Evolutionary conservation across 1,140 invertebrate species (phyloP).

Genomic region (Caerostris darwini): DNA sequence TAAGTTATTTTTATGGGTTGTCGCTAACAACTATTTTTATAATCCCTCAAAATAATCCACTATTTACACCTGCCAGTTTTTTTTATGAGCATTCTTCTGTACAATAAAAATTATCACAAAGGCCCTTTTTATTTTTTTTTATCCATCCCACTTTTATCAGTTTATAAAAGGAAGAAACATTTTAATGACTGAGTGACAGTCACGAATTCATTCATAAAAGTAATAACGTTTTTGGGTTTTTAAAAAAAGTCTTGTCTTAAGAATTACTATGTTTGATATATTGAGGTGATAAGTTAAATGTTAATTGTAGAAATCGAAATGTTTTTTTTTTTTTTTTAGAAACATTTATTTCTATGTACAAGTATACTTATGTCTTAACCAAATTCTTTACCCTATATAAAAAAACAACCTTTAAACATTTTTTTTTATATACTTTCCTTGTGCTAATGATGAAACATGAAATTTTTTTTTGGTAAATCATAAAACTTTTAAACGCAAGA

Average conservation of each 20-base stretch:
- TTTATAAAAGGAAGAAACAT: background rate
- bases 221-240: background rate
- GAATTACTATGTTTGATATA: too few relatives aligned
- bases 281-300: background rate
- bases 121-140: background rate
- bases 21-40: background rate
- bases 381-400: too few relatives aligned
- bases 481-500: too few relatives aligned
- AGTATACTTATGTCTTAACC: too few relatives aligned
- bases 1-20: background rate
- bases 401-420: too few relatives aligned
- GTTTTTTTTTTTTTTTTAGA: too few relatives aligned
- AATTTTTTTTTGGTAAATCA: too few relatives aligned
- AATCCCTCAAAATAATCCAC: conserved; percentile 49
- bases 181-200: conserved; percentile 14
- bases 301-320: too few relatives aligned
- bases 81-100: background rate
- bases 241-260: background rate
- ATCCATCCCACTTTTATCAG: background rate
- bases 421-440: too few relatives aligned
- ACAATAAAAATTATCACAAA: conserved; percentile 40
- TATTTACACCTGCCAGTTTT: background rate
- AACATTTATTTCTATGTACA: too few relatives aligned
- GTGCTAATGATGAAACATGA: too few relatives aligned
- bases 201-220: background rate